Base-by-base conservation (phyloP, 2,113 vertebrate genomes). In the Platichthys flesus region DNA sequence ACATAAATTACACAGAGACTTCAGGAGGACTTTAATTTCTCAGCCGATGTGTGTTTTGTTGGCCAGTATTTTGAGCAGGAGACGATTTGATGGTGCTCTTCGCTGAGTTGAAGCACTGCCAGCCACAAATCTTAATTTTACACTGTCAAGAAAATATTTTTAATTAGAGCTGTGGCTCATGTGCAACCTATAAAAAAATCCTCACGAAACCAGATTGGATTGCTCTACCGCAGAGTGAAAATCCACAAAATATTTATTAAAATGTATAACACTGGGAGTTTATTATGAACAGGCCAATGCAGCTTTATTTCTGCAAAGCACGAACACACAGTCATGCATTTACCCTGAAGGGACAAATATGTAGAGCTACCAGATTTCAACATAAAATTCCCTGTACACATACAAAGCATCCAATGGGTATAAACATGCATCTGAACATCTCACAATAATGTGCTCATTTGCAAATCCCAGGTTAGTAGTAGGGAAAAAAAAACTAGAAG, bases 401-500 rank as follows among this genome's bases (percentile, higher is more conserved):
- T 62, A 20, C 20, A 45, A 26, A 76, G 42, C 23, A 76, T 68
- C 77, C 72, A 59, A 24, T 49, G 73, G 47, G 72, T 67, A 79
- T 63, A 73, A 68, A 65, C 40, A 76, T 40, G 64, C 51, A 72
- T 57, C 57, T 52, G 49, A 71, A 71, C 52, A 71, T 67, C 71
- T 52, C n/a, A 58, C 49, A 79, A 63, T 62, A 47, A 67, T 79
- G 62, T 20, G 28, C 82, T 80, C 52, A 76, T 84, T 76, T 80
- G 63, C 72, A 80, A 76, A 68, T 79, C 73, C 72, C 20, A 20
- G 23, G 78, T 58, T 24, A 65, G 72, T 73, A 74, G 42, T 47
- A 40, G n/a, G 42, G 2, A 21, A 31, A 58, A 83, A 42, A 54
- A 76, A 47, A 71, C 4, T 28, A 45, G 9, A 28, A 65, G 0